These are phyloP conservation scores for Melanaphis sacchari DNA, from an alignment of 1,140 invertebrate species.

Conservation along the genomic window DNA sequence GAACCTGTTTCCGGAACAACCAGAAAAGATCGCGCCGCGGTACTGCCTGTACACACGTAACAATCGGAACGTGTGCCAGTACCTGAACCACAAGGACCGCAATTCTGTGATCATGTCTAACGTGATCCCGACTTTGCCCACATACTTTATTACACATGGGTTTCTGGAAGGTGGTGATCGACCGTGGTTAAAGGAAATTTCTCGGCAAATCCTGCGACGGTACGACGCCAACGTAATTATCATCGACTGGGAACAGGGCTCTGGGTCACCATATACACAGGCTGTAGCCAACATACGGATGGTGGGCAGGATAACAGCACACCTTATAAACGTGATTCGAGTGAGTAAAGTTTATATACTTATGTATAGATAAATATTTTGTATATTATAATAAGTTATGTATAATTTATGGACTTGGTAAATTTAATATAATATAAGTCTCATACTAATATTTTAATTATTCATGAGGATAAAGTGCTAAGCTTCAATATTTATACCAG, in stretches of 20 bases:
- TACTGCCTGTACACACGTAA: slow-evolving; percentile 67
- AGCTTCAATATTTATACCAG: background rate
- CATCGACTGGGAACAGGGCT: slow-evolving; percentile 85
- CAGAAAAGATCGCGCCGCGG: slow-evolving; percentile 68
- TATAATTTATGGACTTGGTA: too few relatives aligned
- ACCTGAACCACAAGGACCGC: slow-evolving; percentile 71
- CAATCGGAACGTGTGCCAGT: slow-evolving; percentile 67
- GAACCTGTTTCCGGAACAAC: slow-evolving; percentile 76
- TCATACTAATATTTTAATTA: too few relatives aligned
- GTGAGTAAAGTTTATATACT: slow-evolving; percentile 62
- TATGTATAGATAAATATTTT: too few relatives aligned
- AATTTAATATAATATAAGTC: too few relatives aligned
- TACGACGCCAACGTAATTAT: slow-evolving; percentile 78
- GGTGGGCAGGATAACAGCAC: slow-evolving; percentile 81
- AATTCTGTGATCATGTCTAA: slow-evolving; percentile 69
- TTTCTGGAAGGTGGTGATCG: slow-evolving; percentile 83
- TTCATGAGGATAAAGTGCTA: too few relatives aligned
- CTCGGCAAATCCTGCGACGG: slow-evolving; percentile 67
- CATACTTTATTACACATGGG: slow-evolving; percentile 83
- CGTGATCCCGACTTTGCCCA: slow-evolving; percentile 69
- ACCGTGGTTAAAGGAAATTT: slow-evolving; percentile 70
- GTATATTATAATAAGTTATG: background rate
- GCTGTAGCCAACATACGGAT: slow-evolving; percentile 89
- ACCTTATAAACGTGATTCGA: slow-evolving; percentile 69
- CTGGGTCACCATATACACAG: slow-evolving; percentile 86